These are phyloP conservation scores for Eubasilissa regina DNA, from an alignment of 1,140 invertebrate genomes.

Conservation along the genomic window DNA sequence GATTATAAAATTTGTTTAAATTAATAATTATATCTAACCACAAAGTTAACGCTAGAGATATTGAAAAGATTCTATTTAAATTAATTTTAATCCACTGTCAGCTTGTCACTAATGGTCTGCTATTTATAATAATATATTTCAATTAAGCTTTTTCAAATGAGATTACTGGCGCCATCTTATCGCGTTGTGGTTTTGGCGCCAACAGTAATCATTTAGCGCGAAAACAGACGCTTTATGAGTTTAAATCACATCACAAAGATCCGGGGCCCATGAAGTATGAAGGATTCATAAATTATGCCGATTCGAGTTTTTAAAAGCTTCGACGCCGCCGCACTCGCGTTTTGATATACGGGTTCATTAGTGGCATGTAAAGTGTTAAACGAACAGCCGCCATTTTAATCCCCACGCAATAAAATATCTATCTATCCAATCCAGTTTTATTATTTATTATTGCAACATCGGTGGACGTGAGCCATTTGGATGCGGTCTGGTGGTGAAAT, in stretches of 20 bases:
- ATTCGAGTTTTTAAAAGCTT: conserved; percentile 15
- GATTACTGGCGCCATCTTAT: neutral
- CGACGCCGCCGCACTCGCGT: neutral
- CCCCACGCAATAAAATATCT: neutral
- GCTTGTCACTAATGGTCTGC: too few relatives aligned
- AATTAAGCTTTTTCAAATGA: too few relatives aligned
- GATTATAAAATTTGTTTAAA: too few relatives aligned
- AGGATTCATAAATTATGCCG: conserved; percentile 25
- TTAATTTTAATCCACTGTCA: too few relatives aligned
- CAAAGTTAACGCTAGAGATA: too few relatives aligned
- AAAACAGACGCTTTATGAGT: conserved; percentile 3
- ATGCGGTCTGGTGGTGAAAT: neutral
- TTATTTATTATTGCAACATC: too few relatives aligned
- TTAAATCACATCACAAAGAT: neutral
- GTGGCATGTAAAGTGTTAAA: neutral
- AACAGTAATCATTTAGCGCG: conserved; percentile 4
- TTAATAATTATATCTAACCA: too few relatives aligned
- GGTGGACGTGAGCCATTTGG: too few relatives aligned
- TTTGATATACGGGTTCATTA: conserved; percentile 2
- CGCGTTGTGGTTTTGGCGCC: neutral
- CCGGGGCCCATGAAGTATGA: neutral
- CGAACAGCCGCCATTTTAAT: neutral
- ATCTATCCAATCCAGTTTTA: too few relatives aligned
- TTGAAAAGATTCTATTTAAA: too few relatives aligned
- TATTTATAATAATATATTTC: too few relatives aligned